These are phyloP conservation scores for Hirtodrosophila cameraria DNA, from an alignment of 2,888 invertebrate species.

Conservation along the genomic window DNA sequence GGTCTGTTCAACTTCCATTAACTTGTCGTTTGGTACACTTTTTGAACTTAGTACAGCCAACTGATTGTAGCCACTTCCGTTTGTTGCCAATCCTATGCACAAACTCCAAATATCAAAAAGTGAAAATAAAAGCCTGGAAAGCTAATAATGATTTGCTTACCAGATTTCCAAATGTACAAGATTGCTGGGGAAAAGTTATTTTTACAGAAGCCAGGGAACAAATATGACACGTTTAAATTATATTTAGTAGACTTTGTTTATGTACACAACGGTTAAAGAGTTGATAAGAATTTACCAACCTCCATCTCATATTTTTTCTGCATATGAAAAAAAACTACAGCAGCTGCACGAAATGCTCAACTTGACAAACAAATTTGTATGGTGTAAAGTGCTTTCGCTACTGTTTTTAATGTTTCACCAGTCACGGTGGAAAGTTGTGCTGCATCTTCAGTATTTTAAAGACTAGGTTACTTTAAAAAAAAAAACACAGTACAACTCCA, in stretches of 20 bases:
- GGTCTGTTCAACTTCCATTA: too few relatives aligned
- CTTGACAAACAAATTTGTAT: constrained; percentile 61
- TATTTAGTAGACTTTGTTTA: constrained; percentile 33
- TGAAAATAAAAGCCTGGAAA: too few relatives aligned
- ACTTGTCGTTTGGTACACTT: not conserved
- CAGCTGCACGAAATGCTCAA: constrained; percentile 44
- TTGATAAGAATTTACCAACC: constrained; percentile 23
- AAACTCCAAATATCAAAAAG: too few relatives aligned
- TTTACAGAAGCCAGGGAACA: constrained; percentile 13
- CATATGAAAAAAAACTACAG: constrained; percentile 24
- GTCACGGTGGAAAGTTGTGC: too few relatives aligned
- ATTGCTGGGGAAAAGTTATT: constrained; percentile 17
- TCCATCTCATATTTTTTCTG: constrained; percentile 30
- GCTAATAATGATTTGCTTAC: constrained; percentile 35
- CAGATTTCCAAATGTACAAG: constrained; percentile 14
- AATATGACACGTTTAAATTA: constrained; percentile 36
- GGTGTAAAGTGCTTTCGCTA: constrained; percentile 65
- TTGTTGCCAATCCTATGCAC: too few relatives aligned
- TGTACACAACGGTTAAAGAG: constrained; percentile 11
- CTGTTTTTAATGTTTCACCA: constrained; percentile 28
- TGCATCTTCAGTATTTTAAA: too few relatives aligned
- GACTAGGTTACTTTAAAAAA: too few relatives aligned
- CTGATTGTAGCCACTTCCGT: too few relatives aligned
- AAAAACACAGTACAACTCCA: too few relatives aligned
- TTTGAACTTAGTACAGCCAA: too few relatives aligned